Conservation (phyloP, 2,113 vertebrate genomes). For the Stomatorhinus ivindoensis region DNA sequence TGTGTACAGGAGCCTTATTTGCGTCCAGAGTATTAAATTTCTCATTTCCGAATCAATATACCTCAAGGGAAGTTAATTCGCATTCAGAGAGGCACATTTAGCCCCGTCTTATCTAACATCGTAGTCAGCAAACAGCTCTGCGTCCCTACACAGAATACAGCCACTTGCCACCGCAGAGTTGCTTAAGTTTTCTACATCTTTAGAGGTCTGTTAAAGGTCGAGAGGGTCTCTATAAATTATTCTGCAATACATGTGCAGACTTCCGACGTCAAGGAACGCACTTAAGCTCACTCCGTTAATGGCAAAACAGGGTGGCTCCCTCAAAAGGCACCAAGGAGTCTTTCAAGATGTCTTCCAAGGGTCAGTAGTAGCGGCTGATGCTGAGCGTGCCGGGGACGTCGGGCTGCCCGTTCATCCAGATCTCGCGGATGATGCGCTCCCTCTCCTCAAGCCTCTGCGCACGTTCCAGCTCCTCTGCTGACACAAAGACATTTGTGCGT, state of each 20-base stretch:
- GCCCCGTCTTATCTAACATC: background rate
- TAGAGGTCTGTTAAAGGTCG: background rate
- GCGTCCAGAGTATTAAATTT: background rate
- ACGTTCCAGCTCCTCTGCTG: slow-evolving; percentile 76
- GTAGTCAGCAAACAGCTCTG: slow-evolving; percentile 26
- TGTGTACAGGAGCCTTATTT: background rate
- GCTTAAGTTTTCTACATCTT: background rate
- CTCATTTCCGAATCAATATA: background rate
- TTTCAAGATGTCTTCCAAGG: background rate
- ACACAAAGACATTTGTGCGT: slow-evolving; percentile 77
- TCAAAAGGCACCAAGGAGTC: background rate
- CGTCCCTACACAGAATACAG: background rate
- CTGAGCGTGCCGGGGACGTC: slow-evolving; percentile 76
- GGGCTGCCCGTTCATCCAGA: slow-evolving; percentile 86
- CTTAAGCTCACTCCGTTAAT: background rate
- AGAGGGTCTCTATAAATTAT: background rate
- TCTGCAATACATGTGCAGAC: background rate
- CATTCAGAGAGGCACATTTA: background rate
- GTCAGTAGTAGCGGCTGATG: slow-evolving; percentile 79
- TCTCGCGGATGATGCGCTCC: slow-evolving; percentile 78
- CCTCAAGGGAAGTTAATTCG: background rate
- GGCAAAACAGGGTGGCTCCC: background rate
- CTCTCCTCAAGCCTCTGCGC: slow-evolving; percentile 77
- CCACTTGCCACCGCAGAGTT: background rate
- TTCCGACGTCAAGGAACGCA: background rate